Evolutionary conservation across 2,113 vertebrate genomes (phyloP).

Genomic region (Caracal caracal): DNA sequence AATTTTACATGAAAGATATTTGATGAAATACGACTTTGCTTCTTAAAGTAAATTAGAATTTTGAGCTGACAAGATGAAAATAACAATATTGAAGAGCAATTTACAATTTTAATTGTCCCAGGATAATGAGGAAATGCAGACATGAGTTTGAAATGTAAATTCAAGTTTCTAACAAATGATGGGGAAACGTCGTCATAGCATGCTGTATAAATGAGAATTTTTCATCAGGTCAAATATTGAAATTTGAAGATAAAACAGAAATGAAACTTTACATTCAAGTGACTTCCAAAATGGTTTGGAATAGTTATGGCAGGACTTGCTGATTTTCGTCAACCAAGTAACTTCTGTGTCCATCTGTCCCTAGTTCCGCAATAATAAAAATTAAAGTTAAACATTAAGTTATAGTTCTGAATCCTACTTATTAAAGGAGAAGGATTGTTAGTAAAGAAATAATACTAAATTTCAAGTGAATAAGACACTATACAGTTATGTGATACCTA

Average conservation of each 20-base stretch:
- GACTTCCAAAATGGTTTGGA: not conserved
- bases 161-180: not conserved
- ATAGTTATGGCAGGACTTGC: not conserved
- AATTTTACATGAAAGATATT: not conserved
- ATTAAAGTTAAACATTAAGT: not conserved
- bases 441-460: not conserved
- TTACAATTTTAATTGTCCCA: not conserved
- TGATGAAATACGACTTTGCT: not conserved
- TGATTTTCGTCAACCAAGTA: not conserved
- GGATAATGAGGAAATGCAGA: not conserved
- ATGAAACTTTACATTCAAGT: not conserved
- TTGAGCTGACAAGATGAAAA: not conserved
- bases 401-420: not conserved
- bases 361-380: not conserved
- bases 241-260: constrained; percentile 10
- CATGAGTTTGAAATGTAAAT: not conserved
- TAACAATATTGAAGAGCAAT: not conserved
- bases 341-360: not conserved
- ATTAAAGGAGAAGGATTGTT: not conserved
- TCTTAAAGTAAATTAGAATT: constrained; percentile 1
- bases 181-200: not conserved
- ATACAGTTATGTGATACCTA: not conserved
- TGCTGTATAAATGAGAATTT: not conserved
- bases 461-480: not conserved
- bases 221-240: not conserved